A percentile compares a stretch with the other conserved stretches of the same genome.
Evolutionary conservation across 2,888 invertebrate species (phyloP).

Genomic region (Agonopterix heracliana): DNA sequence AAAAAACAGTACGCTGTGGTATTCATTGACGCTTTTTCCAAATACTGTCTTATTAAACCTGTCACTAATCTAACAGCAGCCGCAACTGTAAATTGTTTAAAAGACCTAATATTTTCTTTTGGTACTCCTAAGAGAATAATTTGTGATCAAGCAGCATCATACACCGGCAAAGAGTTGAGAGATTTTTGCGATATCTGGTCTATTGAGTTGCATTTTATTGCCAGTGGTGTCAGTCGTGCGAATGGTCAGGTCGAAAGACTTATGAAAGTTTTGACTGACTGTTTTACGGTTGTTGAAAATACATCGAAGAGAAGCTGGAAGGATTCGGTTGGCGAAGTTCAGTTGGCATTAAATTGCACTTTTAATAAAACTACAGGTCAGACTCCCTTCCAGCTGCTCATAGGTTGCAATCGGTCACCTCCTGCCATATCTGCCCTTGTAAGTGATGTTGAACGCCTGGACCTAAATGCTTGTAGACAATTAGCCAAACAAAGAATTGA

Average conservation of each 20-base stretch:
- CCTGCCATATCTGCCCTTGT: constrained; percentile 11
- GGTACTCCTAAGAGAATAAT: constrained; percentile 15
- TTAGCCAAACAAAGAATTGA: background rate
- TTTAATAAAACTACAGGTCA: background rate
- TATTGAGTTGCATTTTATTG: constrained; percentile 17
- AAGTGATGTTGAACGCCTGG: constrained; percentile 10
- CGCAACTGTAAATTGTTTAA: constrained; percentile 10
- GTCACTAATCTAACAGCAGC: constrained; percentile 5
- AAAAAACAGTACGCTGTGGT: constrained; percentile 7
- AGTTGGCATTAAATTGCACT: constrained; percentile 16
- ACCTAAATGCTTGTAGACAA: background rate
- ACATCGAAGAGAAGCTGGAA: constrained; percentile 16
- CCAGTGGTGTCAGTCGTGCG: constrained; percentile 11
- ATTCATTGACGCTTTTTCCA: constrained; percentile 10
- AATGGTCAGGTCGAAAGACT: constrained; percentile 17
- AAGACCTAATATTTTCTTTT: constrained; percentile 9
- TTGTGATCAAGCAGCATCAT: constrained; percentile 14
- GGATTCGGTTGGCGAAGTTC: constrained; percentile 15
- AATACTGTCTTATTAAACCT: constrained; percentile 18
- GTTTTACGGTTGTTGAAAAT: constrained; percentile 16
- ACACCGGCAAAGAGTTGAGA: constrained; percentile 1
- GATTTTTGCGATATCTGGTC: constrained; percentile 6
- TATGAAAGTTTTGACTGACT: constrained; percentile 14
- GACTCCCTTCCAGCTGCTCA: background rate
- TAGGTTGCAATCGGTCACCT: constrained; percentile 8